A percentile compares a stretch with the other conserved stretches of the same genome.
phyloP scores from a whole-genome alignment of 2,797 vertebrate species.

The Podarcis lilfordi region DNA sequence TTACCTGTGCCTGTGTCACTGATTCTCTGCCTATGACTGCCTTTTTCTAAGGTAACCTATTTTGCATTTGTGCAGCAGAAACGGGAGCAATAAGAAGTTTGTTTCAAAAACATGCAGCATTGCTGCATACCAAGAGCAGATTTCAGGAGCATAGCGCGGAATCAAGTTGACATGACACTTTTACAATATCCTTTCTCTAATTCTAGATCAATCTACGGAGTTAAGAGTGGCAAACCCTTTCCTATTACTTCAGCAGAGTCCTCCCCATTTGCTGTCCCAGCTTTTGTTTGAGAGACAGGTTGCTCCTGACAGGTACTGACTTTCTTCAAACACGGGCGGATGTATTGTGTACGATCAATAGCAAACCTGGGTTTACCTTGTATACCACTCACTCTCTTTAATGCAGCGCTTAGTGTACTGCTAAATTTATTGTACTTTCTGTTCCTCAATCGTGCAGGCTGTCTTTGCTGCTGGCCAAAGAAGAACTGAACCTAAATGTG shows the following conservation, averaged over 20 bases:
- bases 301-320: conserved; percentile 90
- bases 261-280: conserved; percentile 89
- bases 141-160: background rate
- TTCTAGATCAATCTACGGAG: conserved; percentile 81
- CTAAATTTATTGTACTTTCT: background rate
- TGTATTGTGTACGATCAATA: background rate
- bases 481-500: conserved; percentile 86
- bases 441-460: conserved; percentile 77
- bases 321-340: conserved; percentile 21
- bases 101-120: background rate
- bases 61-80: background rate
- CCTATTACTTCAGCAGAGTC: conserved; percentile 89
- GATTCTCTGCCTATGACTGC: background rate
- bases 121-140: background rate
- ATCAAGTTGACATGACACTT: background rate
- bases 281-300: conserved; percentile 94
- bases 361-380: background rate
- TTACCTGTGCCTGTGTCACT: background rate
- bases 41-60: background rate
- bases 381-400: too few relatives aligned
- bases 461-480: conserved; percentile 85
- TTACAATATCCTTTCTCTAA: conserved; percentile 32
- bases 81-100: background rate
- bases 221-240: conserved; percentile 93
- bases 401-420: background rate